Percentiles rank a stretch among this genome's conserved stretches.
These are phyloP conservation scores for Doris montereyensis DNA, from an alignment of 2,888 invertebrate genomes.

Conservation along the genomic window DNA sequence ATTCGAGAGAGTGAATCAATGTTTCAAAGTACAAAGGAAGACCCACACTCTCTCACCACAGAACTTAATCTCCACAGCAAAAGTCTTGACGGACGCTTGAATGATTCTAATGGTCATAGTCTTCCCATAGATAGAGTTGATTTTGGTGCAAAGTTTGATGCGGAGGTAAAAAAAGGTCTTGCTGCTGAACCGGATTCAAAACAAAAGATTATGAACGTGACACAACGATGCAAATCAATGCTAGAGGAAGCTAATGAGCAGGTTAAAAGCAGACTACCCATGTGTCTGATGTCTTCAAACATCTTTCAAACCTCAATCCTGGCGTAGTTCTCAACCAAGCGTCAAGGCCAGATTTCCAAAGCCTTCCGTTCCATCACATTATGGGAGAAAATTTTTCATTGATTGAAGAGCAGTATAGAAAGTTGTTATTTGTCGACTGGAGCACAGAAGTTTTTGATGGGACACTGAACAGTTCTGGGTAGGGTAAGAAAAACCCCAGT, in stretches of 20 bases:
- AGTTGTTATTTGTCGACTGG: neutral
- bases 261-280: neutral
- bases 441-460: too few relatives aligned
- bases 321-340: neutral
- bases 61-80: neutral
- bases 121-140: neutral
- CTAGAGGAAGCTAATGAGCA: neutral
- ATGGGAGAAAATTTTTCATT: neutral
- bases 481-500: neutral
- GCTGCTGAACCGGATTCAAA: neutral
- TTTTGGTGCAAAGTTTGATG: slow-evolving; percentile 7
- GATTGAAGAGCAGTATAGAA: neutral
- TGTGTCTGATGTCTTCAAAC: neutral
- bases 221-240: neutral
- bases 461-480: too few relatives aligned
- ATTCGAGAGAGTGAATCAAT: too few relatives aligned
- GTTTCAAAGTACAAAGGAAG: neutral
- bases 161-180: neutral
- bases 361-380: neutral
- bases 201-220: neutral
- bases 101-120: neutral
- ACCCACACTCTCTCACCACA: neutral
- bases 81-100: neutral
- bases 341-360: neutral
- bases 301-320: neutral